These are phyloP conservation scores for Brachionus asplanchnoidis DNA, from an alignment of 1,140 invertebrate species.

Conservation along the genomic window DNA sequence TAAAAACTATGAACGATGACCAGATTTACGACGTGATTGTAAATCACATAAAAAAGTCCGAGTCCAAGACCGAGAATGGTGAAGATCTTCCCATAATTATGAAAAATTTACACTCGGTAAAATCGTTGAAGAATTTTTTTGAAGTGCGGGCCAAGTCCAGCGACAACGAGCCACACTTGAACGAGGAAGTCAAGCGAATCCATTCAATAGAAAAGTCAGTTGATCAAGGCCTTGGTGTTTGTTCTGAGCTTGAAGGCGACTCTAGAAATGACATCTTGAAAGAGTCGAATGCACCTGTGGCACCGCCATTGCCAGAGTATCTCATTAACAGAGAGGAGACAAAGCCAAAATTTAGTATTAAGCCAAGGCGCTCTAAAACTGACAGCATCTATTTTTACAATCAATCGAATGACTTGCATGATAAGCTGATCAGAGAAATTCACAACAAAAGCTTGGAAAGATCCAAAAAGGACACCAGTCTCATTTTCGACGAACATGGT, in stretches of 20 bases:
- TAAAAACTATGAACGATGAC: conserved; percentile 22
- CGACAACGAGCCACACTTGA: not conserved
- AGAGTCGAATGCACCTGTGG: not conserved
- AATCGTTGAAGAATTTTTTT: conserved; percentile 40
- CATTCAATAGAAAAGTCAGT: not conserved
- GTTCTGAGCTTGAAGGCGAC: not conserved
- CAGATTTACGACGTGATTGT: conserved; percentile 11
- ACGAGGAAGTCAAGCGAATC: not conserved
- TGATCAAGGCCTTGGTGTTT: conserved; percentile 5
- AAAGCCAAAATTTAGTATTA: conserved; percentile 32
- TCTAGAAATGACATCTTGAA: not conserved
- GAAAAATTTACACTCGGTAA: conserved; percentile 40
- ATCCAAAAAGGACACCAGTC: conserved; percentile 14
- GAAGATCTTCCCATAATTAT: not conserved
- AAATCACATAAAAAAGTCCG: not conserved
- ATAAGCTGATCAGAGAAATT: conserved; percentile 32
- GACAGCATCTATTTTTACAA: conserved; percentile 6
- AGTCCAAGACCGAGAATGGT: not conserved
- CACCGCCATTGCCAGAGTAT: conserved; percentile 32
- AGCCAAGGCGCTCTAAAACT: conserved; percentile 10
- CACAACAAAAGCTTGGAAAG: conserved; percentile 39
- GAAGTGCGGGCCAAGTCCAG: conserved; percentile 11
- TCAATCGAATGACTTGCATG: conserved; percentile 35
- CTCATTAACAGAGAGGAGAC: not conserved
- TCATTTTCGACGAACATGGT: conserved; percentile 23